A percentile compares a stretch with the other conserved stretches of the same genome.
Conservation (phyloP, 1,140 invertebrate genomes). For the Caenorhabditis latens region DNA sequence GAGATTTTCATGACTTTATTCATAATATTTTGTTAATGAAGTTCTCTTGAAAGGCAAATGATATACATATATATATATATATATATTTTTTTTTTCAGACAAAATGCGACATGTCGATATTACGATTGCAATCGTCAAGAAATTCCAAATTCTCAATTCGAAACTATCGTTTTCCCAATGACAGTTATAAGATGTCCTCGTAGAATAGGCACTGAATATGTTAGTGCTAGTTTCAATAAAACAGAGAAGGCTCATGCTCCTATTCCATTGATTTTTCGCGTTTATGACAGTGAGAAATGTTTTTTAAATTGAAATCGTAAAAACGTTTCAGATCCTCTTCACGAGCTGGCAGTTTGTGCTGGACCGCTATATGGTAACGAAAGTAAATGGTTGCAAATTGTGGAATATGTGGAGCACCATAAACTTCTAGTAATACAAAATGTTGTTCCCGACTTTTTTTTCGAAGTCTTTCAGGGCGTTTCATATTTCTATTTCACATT, state of each 20-base stretch:
- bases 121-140: neutral
- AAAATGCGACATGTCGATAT: neutral
- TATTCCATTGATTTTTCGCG: neutral
- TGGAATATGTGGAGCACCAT: conserved; percentile 6
- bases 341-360: neutral
- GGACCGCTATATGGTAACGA: neutral
- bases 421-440: neutral
- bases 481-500: conserved; percentile 5
- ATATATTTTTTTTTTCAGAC: neutral
- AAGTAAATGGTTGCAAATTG: conserved; percentile 4
- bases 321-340: neutral
- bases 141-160: neutral
- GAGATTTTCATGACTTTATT: neutral
- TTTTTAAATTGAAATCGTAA: neutral
- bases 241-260: neutral
- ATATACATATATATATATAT: no score
- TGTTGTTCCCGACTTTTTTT: neutral
- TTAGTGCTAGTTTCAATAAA: neutral
- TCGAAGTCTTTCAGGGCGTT: neutral
- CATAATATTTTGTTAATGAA: neutral
- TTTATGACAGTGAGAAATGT: neutral
- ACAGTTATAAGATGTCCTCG: neutral
- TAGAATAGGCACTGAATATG: neutral
- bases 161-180: neutral
- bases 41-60: neutral